phyloP scores from a whole-genome alignment of 1,140 invertebrate species.

The Drosophila nigromelanica region DNA sequence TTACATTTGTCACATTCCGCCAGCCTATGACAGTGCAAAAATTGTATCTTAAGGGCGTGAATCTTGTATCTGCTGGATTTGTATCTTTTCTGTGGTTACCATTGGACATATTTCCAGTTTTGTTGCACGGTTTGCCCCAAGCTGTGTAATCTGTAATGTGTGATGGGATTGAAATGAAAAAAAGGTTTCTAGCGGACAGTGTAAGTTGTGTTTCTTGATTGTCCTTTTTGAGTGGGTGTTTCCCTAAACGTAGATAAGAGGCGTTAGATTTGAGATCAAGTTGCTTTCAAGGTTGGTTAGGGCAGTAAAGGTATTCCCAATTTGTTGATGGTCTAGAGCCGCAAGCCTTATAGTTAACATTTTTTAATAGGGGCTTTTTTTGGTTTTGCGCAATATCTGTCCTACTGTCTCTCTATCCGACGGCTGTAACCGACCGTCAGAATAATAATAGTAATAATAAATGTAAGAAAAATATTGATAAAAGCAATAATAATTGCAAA shows the following conservation, averaged over 20 bases:
- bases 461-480: too few species aligned
- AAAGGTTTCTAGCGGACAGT: neutral
- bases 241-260: neutral
- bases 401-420: too few species aligned
- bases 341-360: too few species aligned
- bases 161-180: neutral
- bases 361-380: too few species aligned
- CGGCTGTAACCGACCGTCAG: too few species aligned
- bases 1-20: conserved; percentile 73
- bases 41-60: conserved; percentile 69
- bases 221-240: neutral
- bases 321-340: neutral
- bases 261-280: neutral
- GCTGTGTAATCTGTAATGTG: conserved; percentile 3
- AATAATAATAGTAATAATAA: too few species aligned
- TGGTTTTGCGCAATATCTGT: too few species aligned
- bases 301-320: neutral
- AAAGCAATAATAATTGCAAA: neutral
- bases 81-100: conserved; percentile 47
- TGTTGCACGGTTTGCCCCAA: neutral
- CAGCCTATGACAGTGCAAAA: conserved; percentile 67
- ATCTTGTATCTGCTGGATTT: conserved; percentile 49
- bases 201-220: conserved; percentile 1
- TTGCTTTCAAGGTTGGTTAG: neutral
- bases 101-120: conserved; percentile 11